Base-by-base conservation (phyloP, 2,797 vertebrate species). In the Netta rufina region DNA sequence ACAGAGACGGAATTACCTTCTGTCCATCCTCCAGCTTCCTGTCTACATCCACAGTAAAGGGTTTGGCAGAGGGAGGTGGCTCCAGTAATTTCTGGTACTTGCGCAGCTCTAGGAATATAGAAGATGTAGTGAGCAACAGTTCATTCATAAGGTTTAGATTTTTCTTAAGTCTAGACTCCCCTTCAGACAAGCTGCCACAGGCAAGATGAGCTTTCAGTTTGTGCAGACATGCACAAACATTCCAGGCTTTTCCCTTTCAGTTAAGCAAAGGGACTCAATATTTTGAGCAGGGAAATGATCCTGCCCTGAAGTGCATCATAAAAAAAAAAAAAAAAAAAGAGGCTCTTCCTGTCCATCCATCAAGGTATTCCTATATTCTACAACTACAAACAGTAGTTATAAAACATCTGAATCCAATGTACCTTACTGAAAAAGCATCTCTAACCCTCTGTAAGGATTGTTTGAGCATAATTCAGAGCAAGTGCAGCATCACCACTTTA, bases 11-110 rank as follows among this genome's bases (percentile, higher is more conserved):
- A 84, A 38, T 97, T 97, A 99, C 99, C 98, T 98, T 98, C 89
- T 99, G 99, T 33, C 99, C 99, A 16, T 99, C 99, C 57, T 98
- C 98, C 85, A 99, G 98, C 90, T 99, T 99, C 87, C 98, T 98
- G 83, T 99, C 98, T 36, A 98, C 98, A 62, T 99, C 97, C 61
- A 19, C 84, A 18, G 98, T 98, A 36, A 98, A 96, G 28, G 95
- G 94, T 22, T 97, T 98, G 12, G 98, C 90, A 10, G 98, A 97
- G 64, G 98, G 98, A 27, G 98, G 98, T 1, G 98, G 96, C 22
- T 98, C 97, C 39, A 98, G 84, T 97, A 99, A 97, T 88, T 97
- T 98, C 95, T 98, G 98, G 96, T 98, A 98, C 82, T 98, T 98
- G 19, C 92, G 96, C 82, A 99, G 69, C 93, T 99, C 99, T 99